Base-by-base conservation (phyloP, 1,140 invertebrate genomes). In the Drosophila sturtevanti region DNA sequence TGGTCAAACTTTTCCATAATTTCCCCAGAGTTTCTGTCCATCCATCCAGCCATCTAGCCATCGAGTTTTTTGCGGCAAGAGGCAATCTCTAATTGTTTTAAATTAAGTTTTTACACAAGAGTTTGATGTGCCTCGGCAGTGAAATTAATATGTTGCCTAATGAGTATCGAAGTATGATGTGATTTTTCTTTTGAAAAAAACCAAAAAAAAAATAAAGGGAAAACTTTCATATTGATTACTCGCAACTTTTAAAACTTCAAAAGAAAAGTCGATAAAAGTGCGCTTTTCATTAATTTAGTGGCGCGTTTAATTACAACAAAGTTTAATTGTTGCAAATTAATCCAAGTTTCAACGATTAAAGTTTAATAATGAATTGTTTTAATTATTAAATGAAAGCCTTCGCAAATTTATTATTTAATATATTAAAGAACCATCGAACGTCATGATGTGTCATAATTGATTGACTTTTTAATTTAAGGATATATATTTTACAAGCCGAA, bases 71-170 rank as follows among this genome's bases (percentile, higher is more conserved):
- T 2, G 55, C 63, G 58, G 68, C 24, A 56, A 66, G 68, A 63
- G 48, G 34, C 64, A 62, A 74, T 89, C 67, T 74, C 69, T 84
- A 87, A 87, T 87, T 87, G 79, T 87, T 89, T 84, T 72, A 79
- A 87, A 87, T 74, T 68, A 76, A 87, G 68, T 82, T 79, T 72
- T 56, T 56, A 34, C 31, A 10, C 62, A 62, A 44, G 56, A 71
- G 65, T 55, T 66, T 68, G 62, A 82, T 79, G 63, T 72, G 73
- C 77, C 58, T 41, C 69, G 52, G 58, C 63, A 67, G n/a, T 54
- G 68, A 79, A 79, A 76, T 76, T 72, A 71, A 78, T 56, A 56
- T 56, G 54, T 56, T 56, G 54, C 27, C 54, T 56, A 56, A 56
- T 56, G 54, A 56, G 54, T 34, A 56, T 56, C 31, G 54, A 24